phyloP scores from a whole-genome alignment of 2,113 vertebrate genomes.

The Chroicocephalus ridibundus region DNA sequence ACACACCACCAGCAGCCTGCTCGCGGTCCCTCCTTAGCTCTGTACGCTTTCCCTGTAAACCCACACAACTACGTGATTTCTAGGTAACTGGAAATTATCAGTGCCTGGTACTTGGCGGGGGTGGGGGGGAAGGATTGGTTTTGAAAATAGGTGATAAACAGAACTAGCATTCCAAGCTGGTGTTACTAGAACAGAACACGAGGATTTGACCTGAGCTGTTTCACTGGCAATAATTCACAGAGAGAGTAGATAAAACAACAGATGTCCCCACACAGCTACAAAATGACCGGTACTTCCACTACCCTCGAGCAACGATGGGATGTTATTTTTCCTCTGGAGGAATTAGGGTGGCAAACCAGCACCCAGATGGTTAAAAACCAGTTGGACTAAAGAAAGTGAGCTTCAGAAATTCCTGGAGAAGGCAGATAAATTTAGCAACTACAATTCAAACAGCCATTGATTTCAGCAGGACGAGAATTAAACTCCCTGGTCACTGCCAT shows the following conservation, averaged over 20 bases:
- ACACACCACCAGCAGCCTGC: background rate
- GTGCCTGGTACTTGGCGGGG: background rate
- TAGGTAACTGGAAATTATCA: background rate
- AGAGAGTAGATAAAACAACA: background rate
- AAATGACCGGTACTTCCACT: background rate
- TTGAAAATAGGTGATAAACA: background rate
- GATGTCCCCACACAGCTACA: background rate
- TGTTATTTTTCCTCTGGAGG: background rate
- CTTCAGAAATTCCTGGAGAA: background rate
- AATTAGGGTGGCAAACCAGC: background rate
- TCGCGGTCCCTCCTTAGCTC: background rate
- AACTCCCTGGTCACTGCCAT: background rate
- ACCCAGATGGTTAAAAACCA: background rate
- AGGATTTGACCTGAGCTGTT: background rate
- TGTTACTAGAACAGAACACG: background rate
- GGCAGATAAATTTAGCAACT: slow-evolving; percentile 2
- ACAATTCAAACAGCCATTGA: slow-evolving; percentile 4
- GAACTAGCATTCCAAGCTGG: background rate
- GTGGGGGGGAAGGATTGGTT: background rate
- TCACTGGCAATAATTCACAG: background rate
- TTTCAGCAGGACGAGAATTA: background rate
- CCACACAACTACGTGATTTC: background rate
- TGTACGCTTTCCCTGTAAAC: background rate
- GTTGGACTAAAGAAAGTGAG: background rate
- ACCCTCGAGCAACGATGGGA: background rate